Evolutionary conservation across 1,140 invertebrate species (phyloP).

Genomic region (Carposina sasakii): DNA sequence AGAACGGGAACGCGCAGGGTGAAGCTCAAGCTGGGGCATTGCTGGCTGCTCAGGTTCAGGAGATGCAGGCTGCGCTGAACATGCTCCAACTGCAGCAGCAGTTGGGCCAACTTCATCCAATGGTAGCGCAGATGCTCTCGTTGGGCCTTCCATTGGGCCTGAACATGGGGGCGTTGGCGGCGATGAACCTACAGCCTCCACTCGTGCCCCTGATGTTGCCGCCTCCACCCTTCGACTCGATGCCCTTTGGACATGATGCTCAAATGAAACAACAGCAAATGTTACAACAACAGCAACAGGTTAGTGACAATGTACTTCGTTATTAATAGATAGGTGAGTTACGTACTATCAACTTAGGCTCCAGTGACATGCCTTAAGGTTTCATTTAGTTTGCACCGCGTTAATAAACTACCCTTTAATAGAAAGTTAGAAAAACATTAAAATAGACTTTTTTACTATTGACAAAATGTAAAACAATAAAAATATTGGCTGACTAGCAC

Average conservation of each 20-base stretch:
- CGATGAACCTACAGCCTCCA: slow-evolving; percentile 90
- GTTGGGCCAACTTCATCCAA: slow-evolving; percentile 84
- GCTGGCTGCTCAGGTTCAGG: slow-evolving; percentile 84
- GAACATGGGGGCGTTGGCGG: slow-evolving; percentile 86
- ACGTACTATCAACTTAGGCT: no score
- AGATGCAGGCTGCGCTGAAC: slow-evolving; percentile 89
- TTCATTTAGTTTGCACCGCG: no score
- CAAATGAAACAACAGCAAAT: slow-evolving; percentile 81
- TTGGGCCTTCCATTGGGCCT: slow-evolving; percentile 89
- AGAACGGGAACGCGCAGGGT: slow-evolving; percentile 75
- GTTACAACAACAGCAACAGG: slow-evolving; percentile 80
- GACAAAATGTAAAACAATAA: no score
- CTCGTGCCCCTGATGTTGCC: slow-evolving; percentile 93
- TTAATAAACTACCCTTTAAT: no score
- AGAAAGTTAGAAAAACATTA: no score
- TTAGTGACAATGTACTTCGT: slow-evolving; percentile 73
- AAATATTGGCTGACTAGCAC: no score
- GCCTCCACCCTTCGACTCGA: slow-evolving; percentile 81
- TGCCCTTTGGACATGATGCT: slow-evolving; percentile 73
- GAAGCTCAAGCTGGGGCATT: slow-evolving; percentile 72
- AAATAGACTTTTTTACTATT: no score
- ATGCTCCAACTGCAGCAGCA: slow-evolving; percentile 92
- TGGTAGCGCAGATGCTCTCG: slow-evolving; percentile 77
- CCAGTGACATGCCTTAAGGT: no score
- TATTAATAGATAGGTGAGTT: no score